These are phyloP conservation scores for Galerucella nymphaeae DNA, from an alignment of 2,888 invertebrate species.

Conservation along the genomic window DNA sequence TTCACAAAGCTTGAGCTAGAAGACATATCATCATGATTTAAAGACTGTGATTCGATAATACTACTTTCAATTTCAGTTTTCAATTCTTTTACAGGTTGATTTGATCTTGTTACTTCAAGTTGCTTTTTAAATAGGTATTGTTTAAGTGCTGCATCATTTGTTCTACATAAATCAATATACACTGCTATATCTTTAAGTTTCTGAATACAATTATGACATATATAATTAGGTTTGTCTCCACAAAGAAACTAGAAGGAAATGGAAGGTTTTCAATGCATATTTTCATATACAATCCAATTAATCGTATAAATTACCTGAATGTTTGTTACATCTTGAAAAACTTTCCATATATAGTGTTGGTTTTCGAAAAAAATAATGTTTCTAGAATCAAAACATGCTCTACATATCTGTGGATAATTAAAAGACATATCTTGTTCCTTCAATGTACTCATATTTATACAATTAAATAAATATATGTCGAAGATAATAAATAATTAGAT, in stretches of 20 bases:
- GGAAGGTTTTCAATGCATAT: neutral
- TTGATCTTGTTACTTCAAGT: neutral
- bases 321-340: conserved; percentile 14
- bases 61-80: neutral
- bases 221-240: conserved; percentile 7
- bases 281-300: neutral
- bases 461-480: neutral
- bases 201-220: conserved; percentile 12
- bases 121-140: conserved; percentile 6
- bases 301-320: conserved; percentile 3
- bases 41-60: no score
- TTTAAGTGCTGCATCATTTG: conserved; percentile 10
- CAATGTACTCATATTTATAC: conserved; percentile 2
- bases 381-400: conserved; percentile 14
- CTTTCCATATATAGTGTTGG: conserved; percentile 17
- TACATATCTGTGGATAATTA: conserved; percentile 15
- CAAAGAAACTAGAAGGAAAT: neutral
- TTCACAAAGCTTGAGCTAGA: neutral
- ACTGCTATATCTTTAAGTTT: conserved; percentile 9
- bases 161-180: conserved; percentile 15
- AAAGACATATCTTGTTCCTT: conserved; percentile 8
- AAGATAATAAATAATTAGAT: neutral
- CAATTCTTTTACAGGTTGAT: neutral
- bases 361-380: conserved; percentile 6
- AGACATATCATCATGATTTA: neutral